A percentile compares a stretch with the other conserved stretches of the same genome.
Conservation (phyloP, 2,888 invertebrate species). For the Poecilus cupreus region DNA sequence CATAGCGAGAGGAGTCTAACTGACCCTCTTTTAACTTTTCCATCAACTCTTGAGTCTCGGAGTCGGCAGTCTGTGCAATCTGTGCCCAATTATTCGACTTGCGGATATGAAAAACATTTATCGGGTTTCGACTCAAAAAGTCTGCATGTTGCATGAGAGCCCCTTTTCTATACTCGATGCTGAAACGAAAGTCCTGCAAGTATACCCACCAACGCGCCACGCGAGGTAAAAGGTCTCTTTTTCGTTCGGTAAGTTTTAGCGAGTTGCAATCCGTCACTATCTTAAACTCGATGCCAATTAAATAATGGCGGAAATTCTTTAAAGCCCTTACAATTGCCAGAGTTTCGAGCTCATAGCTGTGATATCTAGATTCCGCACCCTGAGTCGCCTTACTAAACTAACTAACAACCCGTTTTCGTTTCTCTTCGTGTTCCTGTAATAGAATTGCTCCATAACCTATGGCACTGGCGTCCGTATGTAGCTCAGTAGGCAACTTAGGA, state of each 20-base stretch:
- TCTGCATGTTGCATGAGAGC: background rate
- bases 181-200: background rate
- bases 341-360: constrained; percentile 66
- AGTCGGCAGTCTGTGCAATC: too few relatives aligned
- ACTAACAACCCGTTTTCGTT: constrained; percentile 62
- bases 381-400: constrained; percentile 65
- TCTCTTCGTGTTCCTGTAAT: constrained; percentile 62
- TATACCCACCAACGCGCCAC: background rate
- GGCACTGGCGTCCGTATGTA: constrained; percentile 64
- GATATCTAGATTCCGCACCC: constrained; percentile 64
- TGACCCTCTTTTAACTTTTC: background rate
- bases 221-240: constrained; percentile 65
- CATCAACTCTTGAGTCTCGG: too few relatives aligned
- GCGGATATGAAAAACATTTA: too few relatives aligned
- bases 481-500: constrained; percentile 60
- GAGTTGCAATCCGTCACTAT: constrained; percentile 67
- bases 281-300: constrained; percentile 64
- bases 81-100: too few relatives aligned
- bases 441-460: constrained; percentile 64
- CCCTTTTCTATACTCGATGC: background rate
- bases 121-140: background rate
- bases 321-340: constrained; percentile 66
- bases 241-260: constrained; percentile 63
- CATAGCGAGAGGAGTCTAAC: background rate
- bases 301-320: constrained; percentile 65